These are phyloP conservation scores for Antheraea assamensis DNA, from an alignment of 2,888 invertebrate genomes.

Conservation along the genomic window DNA sequence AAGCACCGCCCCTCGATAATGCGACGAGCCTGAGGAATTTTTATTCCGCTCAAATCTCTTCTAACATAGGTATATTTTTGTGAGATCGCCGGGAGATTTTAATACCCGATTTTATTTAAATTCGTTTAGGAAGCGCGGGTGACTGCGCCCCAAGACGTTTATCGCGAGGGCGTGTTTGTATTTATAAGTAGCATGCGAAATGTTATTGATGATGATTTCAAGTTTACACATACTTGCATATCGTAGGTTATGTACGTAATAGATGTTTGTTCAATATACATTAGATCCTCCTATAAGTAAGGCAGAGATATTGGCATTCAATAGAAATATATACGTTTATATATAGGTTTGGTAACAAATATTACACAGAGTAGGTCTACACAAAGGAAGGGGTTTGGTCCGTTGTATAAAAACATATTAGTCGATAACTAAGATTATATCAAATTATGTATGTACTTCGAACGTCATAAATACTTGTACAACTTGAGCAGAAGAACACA, in stretches of 20 bases:
- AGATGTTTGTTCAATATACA: background rate
- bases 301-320: background rate
- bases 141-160: conserved; percentile 74
- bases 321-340: background rate
- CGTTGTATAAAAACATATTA: too few species aligned
- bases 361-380: background rate
- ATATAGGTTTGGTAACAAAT: background rate
- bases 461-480: too few species aligned
- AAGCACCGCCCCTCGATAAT: conserved; percentile 77
- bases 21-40: conserved; percentile 79
- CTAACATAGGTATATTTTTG: conserved; percentile 81
- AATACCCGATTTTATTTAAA: conserved; percentile 81
- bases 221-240: background rate
- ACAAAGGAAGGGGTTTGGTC: too few species aligned
- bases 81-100: conserved; percentile 78
- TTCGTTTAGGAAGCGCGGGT: conserved; percentile 76
- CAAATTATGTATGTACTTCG: too few species aligned
- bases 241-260: background rate
- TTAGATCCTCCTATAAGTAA: too few species aligned
- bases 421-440: too few species aligned
- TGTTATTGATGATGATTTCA: conserved; percentile 12
- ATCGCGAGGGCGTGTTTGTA: conserved; percentile 76
- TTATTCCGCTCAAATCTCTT: conserved; percentile 81
- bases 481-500: too few species aligned
- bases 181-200: conserved; percentile 61